Evolutionary conservation across 2,888 invertebrate genomes (phyloP).

Genomic region (Mactromeris polynyma): DNA sequence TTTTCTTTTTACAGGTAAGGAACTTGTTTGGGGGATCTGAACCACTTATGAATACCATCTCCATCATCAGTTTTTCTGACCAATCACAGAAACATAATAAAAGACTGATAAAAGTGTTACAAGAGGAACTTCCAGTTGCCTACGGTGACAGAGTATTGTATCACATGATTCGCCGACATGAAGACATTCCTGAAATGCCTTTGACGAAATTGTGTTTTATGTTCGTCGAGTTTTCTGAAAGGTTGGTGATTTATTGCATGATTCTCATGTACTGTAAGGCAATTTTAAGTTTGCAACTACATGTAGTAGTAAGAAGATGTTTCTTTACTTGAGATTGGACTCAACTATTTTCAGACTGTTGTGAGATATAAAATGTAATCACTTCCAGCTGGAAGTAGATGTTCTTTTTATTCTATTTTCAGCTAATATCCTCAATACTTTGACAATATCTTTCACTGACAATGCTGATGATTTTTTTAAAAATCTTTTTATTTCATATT

Average conservation of each 20-base stretch:
- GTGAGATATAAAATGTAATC: no score
- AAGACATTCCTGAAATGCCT: conserved; percentile 24
- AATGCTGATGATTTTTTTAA: no score
- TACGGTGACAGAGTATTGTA: background rate
- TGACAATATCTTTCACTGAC: no score
- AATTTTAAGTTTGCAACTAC: no score
- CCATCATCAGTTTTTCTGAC: conserved; percentile 23
- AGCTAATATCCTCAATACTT: no score
- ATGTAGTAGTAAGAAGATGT: no score
- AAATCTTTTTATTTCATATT: no score
- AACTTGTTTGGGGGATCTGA: background rate
- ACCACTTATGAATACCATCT: background rate
- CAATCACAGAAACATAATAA: conserved; percentile 20
- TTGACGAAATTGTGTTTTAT: conserved; percentile 24
- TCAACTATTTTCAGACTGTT: no score
- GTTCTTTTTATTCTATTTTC: no score
- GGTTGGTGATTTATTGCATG: conserved; percentile 25
- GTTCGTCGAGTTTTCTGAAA: conserved; percentile 40
- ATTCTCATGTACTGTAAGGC: no score
- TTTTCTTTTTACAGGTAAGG: conserved; percentile 11
- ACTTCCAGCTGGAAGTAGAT: no score
- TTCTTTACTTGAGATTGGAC: no score
- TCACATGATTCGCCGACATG: conserved; percentile 18
- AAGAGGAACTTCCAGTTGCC: background rate
- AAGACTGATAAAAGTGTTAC: background rate